Base-by-base conservation (phyloP, 2,113 vertebrate species). In the Corythoichthys haematopterus region DNA sequence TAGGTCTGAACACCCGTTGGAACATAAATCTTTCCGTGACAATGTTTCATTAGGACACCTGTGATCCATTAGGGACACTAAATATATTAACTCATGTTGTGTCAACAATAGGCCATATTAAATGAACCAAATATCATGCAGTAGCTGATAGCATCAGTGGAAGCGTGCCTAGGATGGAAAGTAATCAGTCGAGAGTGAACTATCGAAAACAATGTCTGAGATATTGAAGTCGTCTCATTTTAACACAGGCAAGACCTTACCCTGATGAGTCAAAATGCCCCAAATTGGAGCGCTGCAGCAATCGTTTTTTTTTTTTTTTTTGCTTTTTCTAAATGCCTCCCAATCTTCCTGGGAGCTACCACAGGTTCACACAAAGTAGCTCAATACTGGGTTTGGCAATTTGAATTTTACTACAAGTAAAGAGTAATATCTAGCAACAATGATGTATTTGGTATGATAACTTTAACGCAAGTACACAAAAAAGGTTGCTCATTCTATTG, bases 1-100 rank as follows among this genome's bases (percentile, higher is more conserved):
- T 69, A 84, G 71, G 65, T 74, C 68, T 81, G 79, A 78, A 69
- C 76, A 76, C 75, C 82, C 80, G 59, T 45, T 77, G 84, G 70
- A 50, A 74, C 77, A 86, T 88, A 88, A 89, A 90, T 88, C 85
- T 89, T 83, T 66, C 72, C 84, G 84, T 84, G 86, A 80, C 82
- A 78, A 79, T 82, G 77, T 90, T 89, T 89, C 86, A 90, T 90
- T 89, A 88, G 78, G 74, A 86, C 84, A 82, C 84, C 85, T 74
- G 79, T 78, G 78, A 91, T 84, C 82, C 85, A 89, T 91, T 90
- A 89, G 83, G 86, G 73, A 80, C 83, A 76, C 86, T 83, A 89
- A 91, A 90, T 88, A 90, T 87, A 90, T 89, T 83, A 89, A 81
- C 86, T 85, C 80, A 79, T 76, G 58, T 83, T 84, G 85, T 88